A percentile compares a stretch with the other conserved stretches of the same genome.
These are phyloP conservation scores for Papilio aristodemus DNA, from an alignment of 1,140 invertebrate genomes.

Conservation along the genomic window DNA sequence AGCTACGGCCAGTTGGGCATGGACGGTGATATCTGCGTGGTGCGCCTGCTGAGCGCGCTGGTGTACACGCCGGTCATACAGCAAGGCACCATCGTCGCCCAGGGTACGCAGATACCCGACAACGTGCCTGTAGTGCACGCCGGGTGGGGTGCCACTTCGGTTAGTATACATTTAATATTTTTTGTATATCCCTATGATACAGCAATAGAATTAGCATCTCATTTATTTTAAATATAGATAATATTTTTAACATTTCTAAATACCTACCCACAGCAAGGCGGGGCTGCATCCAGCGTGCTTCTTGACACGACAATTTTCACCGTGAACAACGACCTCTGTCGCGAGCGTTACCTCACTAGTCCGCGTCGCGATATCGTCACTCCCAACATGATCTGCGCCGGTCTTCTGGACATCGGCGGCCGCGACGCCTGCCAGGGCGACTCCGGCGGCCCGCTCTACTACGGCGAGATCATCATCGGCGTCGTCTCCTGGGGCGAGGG, in stretches of 20 bases:
- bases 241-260: neutral
- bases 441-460: conserved; percentile 83
- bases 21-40: conserved; percentile 58
- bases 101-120: conserved; percentile 43
- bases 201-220: no score
- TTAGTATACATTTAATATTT: conserved; percentile 38
- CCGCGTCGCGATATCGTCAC: conserved; percentile 39
- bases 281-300: conserved; percentile 71
- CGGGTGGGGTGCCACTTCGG: conserved; percentile 54
- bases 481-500: conserved; percentile 80
- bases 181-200: no score
- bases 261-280: conserved; percentile 46
- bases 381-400: conserved; percentile 60
- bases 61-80: conserved; percentile 47
- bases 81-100: conserved; percentile 40
- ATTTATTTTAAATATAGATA: no score
- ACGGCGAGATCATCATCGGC: conserved; percentile 62
- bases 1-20: conserved; percentile 35
- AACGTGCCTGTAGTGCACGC: conserved; percentile 51
- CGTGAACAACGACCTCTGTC: conserved; percentile 46
- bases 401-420: conserved; percentile 48
- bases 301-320: conserved; percentile 46
- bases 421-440: conserved; percentile 85
- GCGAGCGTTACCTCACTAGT: conserved; percentile 39
- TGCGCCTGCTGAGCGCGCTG: conserved; percentile 40